A percentile compares a stretch with the other conserved stretches of the same genome.
These are phyloP conservation scores for Tragelaphus oryx DNA, from an alignment of 2,797 vertebrate species.

Conservation along the genomic window DNA sequence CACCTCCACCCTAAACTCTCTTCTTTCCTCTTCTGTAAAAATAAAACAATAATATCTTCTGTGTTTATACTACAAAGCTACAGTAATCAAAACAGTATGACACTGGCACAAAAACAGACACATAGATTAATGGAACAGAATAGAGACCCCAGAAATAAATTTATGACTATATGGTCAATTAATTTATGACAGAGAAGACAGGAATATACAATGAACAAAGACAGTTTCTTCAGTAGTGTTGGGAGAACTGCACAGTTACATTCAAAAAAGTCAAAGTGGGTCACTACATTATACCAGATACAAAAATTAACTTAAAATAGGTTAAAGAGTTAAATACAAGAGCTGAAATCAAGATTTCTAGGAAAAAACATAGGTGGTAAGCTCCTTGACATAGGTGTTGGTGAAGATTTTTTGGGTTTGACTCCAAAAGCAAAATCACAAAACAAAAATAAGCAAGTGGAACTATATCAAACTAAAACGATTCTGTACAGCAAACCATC, in stretches of 20 bases:
- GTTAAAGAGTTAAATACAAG: background rate
- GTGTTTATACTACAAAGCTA: background rate
- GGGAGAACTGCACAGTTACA: background rate
- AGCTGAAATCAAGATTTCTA: background rate
- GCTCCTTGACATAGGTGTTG: background rate
- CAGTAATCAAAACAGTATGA: background rate
- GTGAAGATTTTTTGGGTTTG: background rate
- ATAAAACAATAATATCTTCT: background rate
- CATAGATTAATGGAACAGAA: background rate
- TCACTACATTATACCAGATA: background rate
- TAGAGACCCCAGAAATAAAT: background rate
- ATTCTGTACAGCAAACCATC: background rate
- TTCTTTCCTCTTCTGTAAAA: background rate
- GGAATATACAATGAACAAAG: background rate
- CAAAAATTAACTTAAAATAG: background rate
- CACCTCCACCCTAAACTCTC: background rate
- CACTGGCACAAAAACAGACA: background rate
- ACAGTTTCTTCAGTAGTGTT: background rate
- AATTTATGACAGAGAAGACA: background rate
- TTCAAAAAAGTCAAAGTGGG: background rate
- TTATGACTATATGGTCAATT: background rate
- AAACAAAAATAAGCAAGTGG: background rate
- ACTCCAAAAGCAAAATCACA: background rate
- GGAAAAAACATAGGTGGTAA: background rate
- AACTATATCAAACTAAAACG: background rate